Evolutionary conservation across 2,888 invertebrate genomes (phyloP).

Genomic region (Caenorhabditis imperialis): DNA sequence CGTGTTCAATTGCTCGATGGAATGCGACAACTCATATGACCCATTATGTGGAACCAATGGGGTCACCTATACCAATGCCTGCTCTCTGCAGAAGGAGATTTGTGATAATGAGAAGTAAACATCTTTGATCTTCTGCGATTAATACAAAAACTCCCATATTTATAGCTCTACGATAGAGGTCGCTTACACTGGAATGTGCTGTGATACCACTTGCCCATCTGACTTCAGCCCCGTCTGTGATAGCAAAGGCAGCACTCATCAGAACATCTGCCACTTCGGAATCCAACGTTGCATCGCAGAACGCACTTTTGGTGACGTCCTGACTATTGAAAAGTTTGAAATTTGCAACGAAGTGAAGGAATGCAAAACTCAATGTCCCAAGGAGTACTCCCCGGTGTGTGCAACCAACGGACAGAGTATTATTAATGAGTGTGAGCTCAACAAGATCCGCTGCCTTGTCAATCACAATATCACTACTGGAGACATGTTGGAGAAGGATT

Average conservation of each 20-base stretch:
- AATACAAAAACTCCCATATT: neutral
- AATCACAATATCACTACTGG: constrained; percentile 53
- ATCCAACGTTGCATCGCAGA: constrained; percentile 69
- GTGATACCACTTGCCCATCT: constrained; percentile 56
- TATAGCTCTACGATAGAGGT: constrained; percentile 44
- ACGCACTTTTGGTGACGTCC: constrained; percentile 55
- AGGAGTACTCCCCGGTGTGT: constrained; percentile 69
- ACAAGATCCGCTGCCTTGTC: constrained; percentile 65
- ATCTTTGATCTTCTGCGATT: neutral
- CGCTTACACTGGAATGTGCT: constrained; percentile 64
- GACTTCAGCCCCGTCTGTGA: constrained; percentile 70
- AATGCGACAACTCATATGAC: constrained; percentile 67
- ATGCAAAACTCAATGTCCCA: constrained; percentile 64
- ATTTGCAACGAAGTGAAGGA: constrained; percentile 58
- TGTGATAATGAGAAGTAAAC: constrained; percentile 40
- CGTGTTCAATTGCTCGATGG: constrained; percentile 44
- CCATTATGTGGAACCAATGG: constrained; percentile 73
- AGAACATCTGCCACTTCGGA: constrained; percentile 74
- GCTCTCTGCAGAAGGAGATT: constrained; percentile 64
- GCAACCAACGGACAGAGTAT: constrained; percentile 69
- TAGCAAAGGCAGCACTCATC: constrained; percentile 59
- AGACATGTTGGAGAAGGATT: constrained; percentile 48
- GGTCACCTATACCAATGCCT: constrained; percentile 70
- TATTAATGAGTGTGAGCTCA: constrained; percentile 69
- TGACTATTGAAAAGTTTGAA: constrained; percentile 67